A percentile compares a stretch with the other conserved stretches of the same genome.
phyloP scores from a whole-genome alignment of 2,888 invertebrate species.

The Aspidiotus destructor region DNA sequence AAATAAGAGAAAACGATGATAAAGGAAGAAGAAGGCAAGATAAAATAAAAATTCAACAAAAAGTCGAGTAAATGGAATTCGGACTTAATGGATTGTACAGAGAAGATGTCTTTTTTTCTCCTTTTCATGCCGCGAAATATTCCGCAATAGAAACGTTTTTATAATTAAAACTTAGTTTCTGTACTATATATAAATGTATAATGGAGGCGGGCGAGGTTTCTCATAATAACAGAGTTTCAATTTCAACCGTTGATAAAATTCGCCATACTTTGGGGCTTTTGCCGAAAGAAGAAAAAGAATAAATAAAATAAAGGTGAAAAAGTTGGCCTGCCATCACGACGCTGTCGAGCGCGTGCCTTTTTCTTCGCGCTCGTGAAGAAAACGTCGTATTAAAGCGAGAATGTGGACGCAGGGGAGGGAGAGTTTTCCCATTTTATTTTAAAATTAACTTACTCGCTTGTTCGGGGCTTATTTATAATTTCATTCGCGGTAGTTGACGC shows the following conservation, averaged over 20 bases:
- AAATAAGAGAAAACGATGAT: background rate
- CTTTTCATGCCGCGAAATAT: background rate
- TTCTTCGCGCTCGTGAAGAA: too few species aligned
- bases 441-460: slow-evolving; percentile 11
- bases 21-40: background rate
- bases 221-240: slow-evolving; percentile 18
- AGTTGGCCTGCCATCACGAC: background rate
- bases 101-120: slow-evolving; percentile 10
- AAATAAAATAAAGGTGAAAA: slow-evolving; percentile 5
- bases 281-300: background rate
- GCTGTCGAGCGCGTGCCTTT: too few species aligned
- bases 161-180: slow-evolving; percentile 17
- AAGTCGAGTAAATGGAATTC: slow-evolving; percentile 19
- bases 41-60: slow-evolving; percentile 9
- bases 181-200: background rate
- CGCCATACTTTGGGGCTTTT: background rate
- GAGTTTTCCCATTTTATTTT: slow-evolving; percentile 10
- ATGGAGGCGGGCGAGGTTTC: background rate
- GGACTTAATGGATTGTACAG: slow-evolving; percentile 16
- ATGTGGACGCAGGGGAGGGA: background rate
- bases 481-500: slow-evolving; percentile 11
- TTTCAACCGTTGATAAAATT: slow-evolving; percentile 15
- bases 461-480: slow-evolving; percentile 15
- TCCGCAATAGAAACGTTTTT: slow-evolving; percentile 16
- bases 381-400: slow-evolving; percentile 11